Evolutionary conservation across 64 coral and sea anemone species (phyloP).

Genomic region (Actinia tenebrosa): DNA sequence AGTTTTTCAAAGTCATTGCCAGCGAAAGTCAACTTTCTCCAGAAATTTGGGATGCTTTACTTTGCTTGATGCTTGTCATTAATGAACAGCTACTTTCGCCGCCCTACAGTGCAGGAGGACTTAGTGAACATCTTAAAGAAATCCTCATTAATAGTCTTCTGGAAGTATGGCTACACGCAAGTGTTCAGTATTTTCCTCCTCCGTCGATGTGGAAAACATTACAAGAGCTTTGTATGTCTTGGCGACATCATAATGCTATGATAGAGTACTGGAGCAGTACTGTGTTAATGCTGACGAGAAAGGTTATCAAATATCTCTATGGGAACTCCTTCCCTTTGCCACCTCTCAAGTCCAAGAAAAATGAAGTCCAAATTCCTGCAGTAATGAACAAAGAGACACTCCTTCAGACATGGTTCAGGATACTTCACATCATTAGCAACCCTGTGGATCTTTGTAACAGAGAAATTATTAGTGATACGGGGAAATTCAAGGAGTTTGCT

Average conservation of each 20-base stretch:
- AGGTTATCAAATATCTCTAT: constrained; percentile 83
- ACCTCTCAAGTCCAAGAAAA: constrained; percentile 52
- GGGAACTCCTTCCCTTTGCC: constrained; percentile 69
- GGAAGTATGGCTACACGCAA: constrained; percentile 93
- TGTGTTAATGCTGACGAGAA: constrained; percentile 72
- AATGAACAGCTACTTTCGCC: constrained; percentile 85
- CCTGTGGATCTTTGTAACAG: constrained; percentile 91
- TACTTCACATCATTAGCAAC: constrained; percentile 93
- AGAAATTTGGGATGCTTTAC: constrained; percentile 75
- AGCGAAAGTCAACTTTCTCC: constrained; percentile 51
- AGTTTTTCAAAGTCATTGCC: constrained; percentile 58
- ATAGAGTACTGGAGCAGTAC: constrained; percentile 90
- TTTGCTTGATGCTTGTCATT: constrained; percentile 75
- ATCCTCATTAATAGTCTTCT: constrained; percentile 79
- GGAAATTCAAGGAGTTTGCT: constrained; percentile 94
- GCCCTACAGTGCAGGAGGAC: constrained; percentile 70
- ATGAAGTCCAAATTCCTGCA: constrained; percentile 73
- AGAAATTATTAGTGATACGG: constrained; percentile 74
- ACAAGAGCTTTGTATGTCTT: constrained; percentile 86
- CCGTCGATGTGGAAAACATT: constrained; percentile 95
- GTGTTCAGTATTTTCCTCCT: constrained; percentile 74
- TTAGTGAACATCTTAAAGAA: constrained; percentile 83
- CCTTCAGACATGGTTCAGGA: constrained; percentile 95
- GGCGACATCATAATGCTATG: constrained; percentile 89
- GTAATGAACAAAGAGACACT: constrained; percentile 58